Conservation (phyloP, 2,113 vertebrate genomes). For the Circaetus gallicus region DNA sequence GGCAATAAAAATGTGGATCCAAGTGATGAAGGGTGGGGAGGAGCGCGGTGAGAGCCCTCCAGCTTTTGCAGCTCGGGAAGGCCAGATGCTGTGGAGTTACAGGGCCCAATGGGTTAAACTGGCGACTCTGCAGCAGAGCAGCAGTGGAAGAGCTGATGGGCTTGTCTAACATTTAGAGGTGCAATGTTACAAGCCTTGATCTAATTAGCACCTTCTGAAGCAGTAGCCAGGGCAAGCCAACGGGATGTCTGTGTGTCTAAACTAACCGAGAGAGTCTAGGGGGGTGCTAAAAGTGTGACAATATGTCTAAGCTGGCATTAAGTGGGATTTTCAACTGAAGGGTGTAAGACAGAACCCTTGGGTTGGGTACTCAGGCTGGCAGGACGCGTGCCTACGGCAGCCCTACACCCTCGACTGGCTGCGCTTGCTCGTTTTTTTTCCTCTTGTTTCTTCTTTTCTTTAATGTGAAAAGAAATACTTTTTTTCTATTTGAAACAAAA, state of each 20-base stretch:
- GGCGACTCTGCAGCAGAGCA: neutral
- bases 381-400: accelerated
- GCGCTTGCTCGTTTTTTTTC: accelerated
- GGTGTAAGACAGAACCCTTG: neutral
- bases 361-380: accelerated
- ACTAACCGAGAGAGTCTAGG: neutral
- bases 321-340: neutral
- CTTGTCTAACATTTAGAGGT: neutral
- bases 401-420: neutral
- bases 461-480: neutral
- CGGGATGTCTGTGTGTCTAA: neutral
- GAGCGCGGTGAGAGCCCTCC: accelerated
- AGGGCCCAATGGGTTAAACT: neutral
- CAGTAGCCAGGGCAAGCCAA: neutral
- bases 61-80: neutral
- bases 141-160: neutral
- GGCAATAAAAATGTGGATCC: neutral
- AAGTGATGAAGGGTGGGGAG: neutral
- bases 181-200: neutral
- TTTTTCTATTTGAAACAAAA: neutral
- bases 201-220: conserved; percentile 19
- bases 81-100: neutral
- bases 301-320: neutral
- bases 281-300: neutral
- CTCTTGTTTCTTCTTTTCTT: neutral